These are phyloP conservation scores for Hystrix brachyura DNA, from an alignment of 2,113 vertebrate genomes.

Conservation along the genomic window DNA sequence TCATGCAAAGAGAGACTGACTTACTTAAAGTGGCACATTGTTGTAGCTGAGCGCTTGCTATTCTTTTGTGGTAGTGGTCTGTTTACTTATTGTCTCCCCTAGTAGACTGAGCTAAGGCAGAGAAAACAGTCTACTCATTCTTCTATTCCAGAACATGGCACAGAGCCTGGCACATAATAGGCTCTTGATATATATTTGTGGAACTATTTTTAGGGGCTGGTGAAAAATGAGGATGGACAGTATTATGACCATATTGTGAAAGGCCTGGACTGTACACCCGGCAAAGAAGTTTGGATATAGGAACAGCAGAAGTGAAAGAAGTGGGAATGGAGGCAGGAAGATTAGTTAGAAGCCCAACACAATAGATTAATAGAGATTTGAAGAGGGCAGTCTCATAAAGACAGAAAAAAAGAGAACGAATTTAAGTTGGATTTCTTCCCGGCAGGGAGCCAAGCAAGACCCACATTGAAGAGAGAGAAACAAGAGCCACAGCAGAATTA, in stretches of 20 bases:
- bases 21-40: neutral
- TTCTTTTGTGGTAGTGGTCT: neutral
- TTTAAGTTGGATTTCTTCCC: constrained; percentile 62
- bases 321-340: neutral
- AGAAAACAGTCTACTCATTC: neutral
- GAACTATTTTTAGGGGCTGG: neutral
- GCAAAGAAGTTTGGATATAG: neutral
- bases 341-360: neutral
- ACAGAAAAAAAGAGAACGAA: neutral
- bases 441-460: constrained; percentile 61
- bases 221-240: neutral
- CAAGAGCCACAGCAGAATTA: constrained; percentile 6
- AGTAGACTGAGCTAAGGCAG: neutral
- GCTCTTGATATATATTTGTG: neutral
- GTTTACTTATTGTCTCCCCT: neutral
- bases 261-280: neutral
- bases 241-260: neutral
- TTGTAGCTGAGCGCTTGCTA: neutral
- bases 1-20: neutral
- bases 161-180: neutral
- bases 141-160: neutral
- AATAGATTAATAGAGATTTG: neutral
- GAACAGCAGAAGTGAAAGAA: neutral
- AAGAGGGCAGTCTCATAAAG: neutral
- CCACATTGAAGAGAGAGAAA: neutral